phyloP scores from a whole-genome alignment of 2,797 vertebrate genomes.

The Microctenopoma stevenorrisi region DNA sequence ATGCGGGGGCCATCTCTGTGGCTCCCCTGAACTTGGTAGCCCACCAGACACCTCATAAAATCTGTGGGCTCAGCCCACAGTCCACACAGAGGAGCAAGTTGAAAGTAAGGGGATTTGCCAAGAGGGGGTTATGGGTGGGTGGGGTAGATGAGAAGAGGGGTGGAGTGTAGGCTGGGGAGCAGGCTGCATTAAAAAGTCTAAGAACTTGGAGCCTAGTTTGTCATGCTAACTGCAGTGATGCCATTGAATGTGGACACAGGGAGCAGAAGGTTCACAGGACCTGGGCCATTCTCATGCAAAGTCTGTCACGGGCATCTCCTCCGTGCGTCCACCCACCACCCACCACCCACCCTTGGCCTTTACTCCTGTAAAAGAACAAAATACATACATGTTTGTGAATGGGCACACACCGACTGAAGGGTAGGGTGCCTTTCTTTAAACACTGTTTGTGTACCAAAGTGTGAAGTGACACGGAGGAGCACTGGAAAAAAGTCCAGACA shows the following conservation, averaged over 20 bases:
- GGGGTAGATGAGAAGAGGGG: not conserved
- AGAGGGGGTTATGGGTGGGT: constrained; percentile 37
- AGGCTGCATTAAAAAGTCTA: constrained; percentile 51
- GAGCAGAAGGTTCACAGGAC: constrained; percentile 92
- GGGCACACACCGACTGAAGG: constrained; percentile 34
- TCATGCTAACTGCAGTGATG: constrained; percentile 81
- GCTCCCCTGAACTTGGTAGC: constrained; percentile 67
- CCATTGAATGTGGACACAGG: constrained; percentile 80
- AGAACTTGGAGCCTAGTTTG: constrained; percentile 83
- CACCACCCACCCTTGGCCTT: constrained; percentile 28
- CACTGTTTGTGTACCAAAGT: constrained; percentile 9
- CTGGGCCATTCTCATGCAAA: constrained; percentile 89
- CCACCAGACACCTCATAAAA: constrained; percentile 55
- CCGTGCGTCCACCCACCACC: constrained; percentile 51
- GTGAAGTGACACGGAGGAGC: not conserved
- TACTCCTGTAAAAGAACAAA: constrained; percentile 40
- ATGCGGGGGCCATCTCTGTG: constrained; percentile 10
- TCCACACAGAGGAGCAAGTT: constrained; percentile 51
- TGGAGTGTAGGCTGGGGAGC: not conserved
- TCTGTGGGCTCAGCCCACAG: constrained; percentile 30
- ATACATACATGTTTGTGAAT: constrained; percentile 74
- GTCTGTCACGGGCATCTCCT: constrained; percentile 68
- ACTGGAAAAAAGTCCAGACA: not conserved
- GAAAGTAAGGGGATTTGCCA: constrained; percentile 32
- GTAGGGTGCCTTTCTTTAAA: constrained; percentile 8